Evolutionary conservation across 2,113 vertebrate genomes (phyloP).

Genomic region (rabbit (Oryctolagus cuniculus)): mOryCun1.1 NC_091436.1:63869501-63870000

Average conservation of each 20-base stretch:
- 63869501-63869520: not conserved
- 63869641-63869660: constrained; percentile 8
- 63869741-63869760: not conserved
- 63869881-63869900: not conserved
- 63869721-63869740: not conserved
- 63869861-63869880: constrained; percentile 41
- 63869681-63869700: not conserved
- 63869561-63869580: not conserved
- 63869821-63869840: not conserved
- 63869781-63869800: not conserved
- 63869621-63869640: constrained; percentile 28
- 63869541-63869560: not conserved
- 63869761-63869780: not conserved
- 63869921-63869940: constrained; percentile 45
- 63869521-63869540: not conserved
- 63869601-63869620: constrained; percentile 54
- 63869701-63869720: not conserved
- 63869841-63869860: constrained; percentile 23
- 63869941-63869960: constrained; percentile 7
- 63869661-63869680: constrained; percentile 16
- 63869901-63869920: not conserved
- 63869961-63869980: not conserved
- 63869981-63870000: constrained; percentile 3
- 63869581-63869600: constrained; percentile 49
- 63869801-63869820: constrained; percentile 18